These are phyloP conservation scores for Hoplostethus atlanticus DNA, from an alignment of 2,797 vertebrate genomes.

Conservation along the genomic window DNA sequence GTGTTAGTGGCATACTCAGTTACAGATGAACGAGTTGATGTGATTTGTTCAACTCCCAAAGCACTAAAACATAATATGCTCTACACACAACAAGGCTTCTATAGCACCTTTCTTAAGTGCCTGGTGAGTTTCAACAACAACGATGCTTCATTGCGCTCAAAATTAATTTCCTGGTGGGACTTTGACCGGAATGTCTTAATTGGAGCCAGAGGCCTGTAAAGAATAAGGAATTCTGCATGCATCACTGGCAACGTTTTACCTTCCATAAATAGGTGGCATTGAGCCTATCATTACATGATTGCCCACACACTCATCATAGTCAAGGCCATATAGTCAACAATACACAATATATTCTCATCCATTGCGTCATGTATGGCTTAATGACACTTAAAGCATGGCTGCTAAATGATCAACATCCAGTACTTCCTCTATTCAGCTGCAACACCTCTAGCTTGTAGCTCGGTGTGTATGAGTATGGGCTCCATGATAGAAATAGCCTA, in stretches of 20 bases:
- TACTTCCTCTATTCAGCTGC: slow-evolving; percentile 50
- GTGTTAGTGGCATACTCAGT: background rate
- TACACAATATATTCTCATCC: slow-evolving; percentile 26
- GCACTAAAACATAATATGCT: slow-evolving; percentile 41
- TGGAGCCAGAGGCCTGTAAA: slow-evolving; percentile 66
- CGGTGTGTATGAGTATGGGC: slow-evolving; percentile 45
- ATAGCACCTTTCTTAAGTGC: slow-evolving; percentile 61
- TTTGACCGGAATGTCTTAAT: slow-evolving; percentile 73
- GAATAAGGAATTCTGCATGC: slow-evolving; percentile 42
- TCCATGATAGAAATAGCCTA: slow-evolving; percentile 62
- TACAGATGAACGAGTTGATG: slow-evolving; percentile 27
- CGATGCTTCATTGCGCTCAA: slow-evolving; percentile 57
- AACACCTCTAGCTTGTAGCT: slow-evolving; percentile 7
- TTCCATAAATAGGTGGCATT: slow-evolving; percentile 44
- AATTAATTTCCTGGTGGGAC: slow-evolving; percentile 75
- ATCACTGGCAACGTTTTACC: slow-evolving; percentile 42
- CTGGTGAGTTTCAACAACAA: slow-evolving; percentile 57
- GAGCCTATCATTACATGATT: slow-evolving; percentile 35
- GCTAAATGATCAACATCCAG: slow-evolving; percentile 54
- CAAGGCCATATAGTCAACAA: slow-evolving; percentile 17
- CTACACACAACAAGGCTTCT: slow-evolving; percentile 26
- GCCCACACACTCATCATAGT: slow-evolving; percentile 35
- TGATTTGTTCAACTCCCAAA: slow-evolving; percentile 52
- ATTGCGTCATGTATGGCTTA: slow-evolving; percentile 35
- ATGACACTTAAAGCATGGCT: slow-evolving; percentile 41